Evolutionary conservation across 2,797 vertebrate genomes (phyloP), one percentile per base, ranked within the genome.

Genomic region (Clarias pachynema): DNA sequence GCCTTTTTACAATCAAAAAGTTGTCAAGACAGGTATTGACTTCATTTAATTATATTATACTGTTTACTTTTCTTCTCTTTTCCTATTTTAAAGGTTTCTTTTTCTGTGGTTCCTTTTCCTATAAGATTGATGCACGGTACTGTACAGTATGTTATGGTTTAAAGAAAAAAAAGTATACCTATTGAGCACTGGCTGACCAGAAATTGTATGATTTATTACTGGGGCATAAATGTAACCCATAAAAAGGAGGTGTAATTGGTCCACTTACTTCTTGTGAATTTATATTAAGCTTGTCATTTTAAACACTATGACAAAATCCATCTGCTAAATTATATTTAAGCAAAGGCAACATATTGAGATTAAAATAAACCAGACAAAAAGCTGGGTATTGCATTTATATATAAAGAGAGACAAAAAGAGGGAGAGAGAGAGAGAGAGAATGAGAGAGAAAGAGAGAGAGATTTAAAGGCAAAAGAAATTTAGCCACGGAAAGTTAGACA

Each of bases 391-490:
- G 26, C 26, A 66, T 66, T 49, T 12, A 65, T 12, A 65, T 14
- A n/a, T 26, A 3, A 4, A 12, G 24, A n/a, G n/a, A 65, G 8
- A 65, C 3, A 29, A 12, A 10, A 14, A n/a, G 60, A 65, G 62
- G 10, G 62, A 29, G n/a, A 12, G 62, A 65, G 31, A 16, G 24
- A n/a, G 62, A 65, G 8, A 65, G 12, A 15, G 62, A 10, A 20
- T 37, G 37, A 63, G 60, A 65, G 62, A 26, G 62, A 29, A 2
- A 10, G 62, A 65, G 66, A 16, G 14, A 15, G 15, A 18, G 4
- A 29, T 29, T 65, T 12, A 7, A 12, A 57, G 15, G 53, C 26
- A 20, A 94, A 94, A 94, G 86, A 14, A 96, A 83, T 16, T 7
- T 24, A 70, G 9, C 2, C 4, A 53, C 34, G 26, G 31, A n/a